Percentiles rank a stretch among this genome's conserved stretches.
These are phyloP conservation scores for Scaptomyza tumidula DNA, from an alignment of 2,888 invertebrate species.

Conservation along the genomic window DNA sequence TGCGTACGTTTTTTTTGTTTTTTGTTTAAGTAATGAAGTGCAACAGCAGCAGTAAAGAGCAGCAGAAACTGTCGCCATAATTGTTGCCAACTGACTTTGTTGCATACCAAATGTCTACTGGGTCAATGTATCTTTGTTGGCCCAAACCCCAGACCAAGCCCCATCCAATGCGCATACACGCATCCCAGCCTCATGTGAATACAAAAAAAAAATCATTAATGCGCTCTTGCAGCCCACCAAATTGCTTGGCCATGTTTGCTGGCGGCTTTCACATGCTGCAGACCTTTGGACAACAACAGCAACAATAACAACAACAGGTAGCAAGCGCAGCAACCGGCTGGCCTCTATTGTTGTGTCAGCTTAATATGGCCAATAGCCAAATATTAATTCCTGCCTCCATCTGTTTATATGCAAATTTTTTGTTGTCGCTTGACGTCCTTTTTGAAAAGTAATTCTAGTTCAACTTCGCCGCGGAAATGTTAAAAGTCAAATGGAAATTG, in stretches of 20 bases:
- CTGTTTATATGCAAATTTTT: slow-evolving; percentile 73
- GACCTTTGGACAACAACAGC: slow-evolving; percentile 29
- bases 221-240: slow-evolving; percentile 53
- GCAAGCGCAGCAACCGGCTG: slow-evolving; percentile 26
- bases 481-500: slow-evolving; percentile 52
- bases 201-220: slow-evolving; percentile 73
- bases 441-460: slow-evolving; percentile 63
- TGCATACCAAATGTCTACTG: slow-evolving; percentile 77
- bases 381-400: slow-evolving; percentile 72
- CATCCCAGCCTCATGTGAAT: slow-evolving; percentile 55
- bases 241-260: slow-evolving; percentile 47
- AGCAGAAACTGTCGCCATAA: slow-evolving; percentile 42
- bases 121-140: slow-evolving; percentile 73
- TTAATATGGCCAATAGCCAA: slow-evolving; percentile 79
- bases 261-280: slow-evolving; percentile 67
- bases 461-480: slow-evolving; percentile 65
- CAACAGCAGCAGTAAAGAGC: slow-evolving; percentile 12
- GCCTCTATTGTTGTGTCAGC: slow-evolving; percentile 75
- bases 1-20: slow-evolving; percentile 67
- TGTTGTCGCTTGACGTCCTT: slow-evolving; percentile 14
- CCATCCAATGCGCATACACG: slow-evolving; percentile 17
- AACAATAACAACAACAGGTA: slow-evolving; percentile 9
- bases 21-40: slow-evolving; percentile 54
- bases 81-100: slow-evolving; percentile 49
- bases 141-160: slow-evolving; percentile 36